These are phyloP conservation scores for Drosophila willistoni DNA, from an alignment of 1,140 invertebrate genomes.

Conservation along the genomic window DNA sequence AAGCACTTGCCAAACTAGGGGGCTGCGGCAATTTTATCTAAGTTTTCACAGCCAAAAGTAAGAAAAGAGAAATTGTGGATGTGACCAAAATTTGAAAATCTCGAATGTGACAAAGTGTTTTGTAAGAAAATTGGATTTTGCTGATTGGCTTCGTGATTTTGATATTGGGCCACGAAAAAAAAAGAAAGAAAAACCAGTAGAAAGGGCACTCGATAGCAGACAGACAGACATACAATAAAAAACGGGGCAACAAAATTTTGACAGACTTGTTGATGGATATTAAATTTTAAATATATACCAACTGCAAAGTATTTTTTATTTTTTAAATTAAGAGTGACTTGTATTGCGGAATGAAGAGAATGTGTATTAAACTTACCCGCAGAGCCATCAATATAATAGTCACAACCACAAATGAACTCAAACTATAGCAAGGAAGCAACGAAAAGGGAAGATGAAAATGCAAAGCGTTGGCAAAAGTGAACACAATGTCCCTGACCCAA, in stretches of 20 bases:
- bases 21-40: not conserved
- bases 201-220: not conserved
- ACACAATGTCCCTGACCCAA: slow-evolving; percentile 33
- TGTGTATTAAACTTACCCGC: not conserved
- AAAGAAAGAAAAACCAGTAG: not conserved
- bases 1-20: too few species aligned
- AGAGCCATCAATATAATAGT: not conserved
- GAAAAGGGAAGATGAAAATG: slow-evolving; percentile 11
- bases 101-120: slow-evolving; percentile 8
- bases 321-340: slow-evolving; percentile 7
- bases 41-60: slow-evolving; percentile 15
- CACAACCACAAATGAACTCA: slow-evolving; percentile 10
- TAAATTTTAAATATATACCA: slow-evolving; percentile 14
- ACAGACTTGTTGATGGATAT: not conserved
- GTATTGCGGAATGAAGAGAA: not conserved
- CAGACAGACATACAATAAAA: slow-evolving; percentile 1
- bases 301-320: not conserved
- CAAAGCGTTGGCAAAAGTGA: slow-evolving; percentile 41
- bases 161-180: slow-evolving; percentile 13
- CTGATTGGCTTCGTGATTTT: slow-evolving; percentile 39
- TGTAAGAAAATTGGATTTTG: slow-evolving; percentile 27
- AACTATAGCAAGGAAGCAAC: not conserved
- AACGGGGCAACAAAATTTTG: slow-evolving; percentile 4
- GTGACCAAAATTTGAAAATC: slow-evolving; percentile 6
- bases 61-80: slow-evolving; percentile 8